Conservation (phyloP, 2,113 vertebrate species). For the Microcebus griseorufus region DNA sequence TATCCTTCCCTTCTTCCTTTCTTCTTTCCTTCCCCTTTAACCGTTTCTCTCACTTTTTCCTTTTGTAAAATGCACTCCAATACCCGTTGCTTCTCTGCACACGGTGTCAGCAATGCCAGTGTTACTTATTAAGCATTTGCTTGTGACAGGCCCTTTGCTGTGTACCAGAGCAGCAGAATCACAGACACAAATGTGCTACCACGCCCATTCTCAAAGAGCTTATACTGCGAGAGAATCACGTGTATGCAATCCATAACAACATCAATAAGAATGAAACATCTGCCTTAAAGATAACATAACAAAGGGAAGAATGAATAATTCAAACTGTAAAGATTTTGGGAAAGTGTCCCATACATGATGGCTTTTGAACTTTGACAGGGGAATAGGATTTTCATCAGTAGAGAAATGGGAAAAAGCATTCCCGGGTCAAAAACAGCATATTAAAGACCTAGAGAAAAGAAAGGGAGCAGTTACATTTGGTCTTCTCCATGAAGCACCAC, state of each 20-base stretch:
- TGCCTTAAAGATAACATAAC: background rate
- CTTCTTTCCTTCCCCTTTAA: background rate
- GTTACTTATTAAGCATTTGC: background rate
- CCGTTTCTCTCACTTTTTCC: background rate
- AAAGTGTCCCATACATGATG: background rate
- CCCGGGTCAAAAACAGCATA: background rate
- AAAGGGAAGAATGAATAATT: slow-evolving; percentile 11
- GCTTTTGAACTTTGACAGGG: background rate
- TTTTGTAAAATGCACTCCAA: background rate
- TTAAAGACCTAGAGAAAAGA: background rate
- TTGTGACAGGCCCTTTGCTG: background rate
- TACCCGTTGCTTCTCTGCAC: background rate
- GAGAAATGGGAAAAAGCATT: background rate
- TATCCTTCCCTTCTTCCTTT: no score
- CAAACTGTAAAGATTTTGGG: background rate
- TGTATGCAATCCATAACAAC: background rate
- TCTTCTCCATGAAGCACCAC: background rate
- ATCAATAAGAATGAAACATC: background rate
- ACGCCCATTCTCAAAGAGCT: background rate
- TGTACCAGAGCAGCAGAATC: background rate
- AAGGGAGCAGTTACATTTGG: background rate
- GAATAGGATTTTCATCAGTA: background rate
- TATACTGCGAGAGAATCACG: background rate
- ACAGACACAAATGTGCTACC: background rate
- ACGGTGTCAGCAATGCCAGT: background rate